Evolutionary conservation across 2,888 invertebrate species (phyloP).

Genomic region (Lottia scabra): DNA sequence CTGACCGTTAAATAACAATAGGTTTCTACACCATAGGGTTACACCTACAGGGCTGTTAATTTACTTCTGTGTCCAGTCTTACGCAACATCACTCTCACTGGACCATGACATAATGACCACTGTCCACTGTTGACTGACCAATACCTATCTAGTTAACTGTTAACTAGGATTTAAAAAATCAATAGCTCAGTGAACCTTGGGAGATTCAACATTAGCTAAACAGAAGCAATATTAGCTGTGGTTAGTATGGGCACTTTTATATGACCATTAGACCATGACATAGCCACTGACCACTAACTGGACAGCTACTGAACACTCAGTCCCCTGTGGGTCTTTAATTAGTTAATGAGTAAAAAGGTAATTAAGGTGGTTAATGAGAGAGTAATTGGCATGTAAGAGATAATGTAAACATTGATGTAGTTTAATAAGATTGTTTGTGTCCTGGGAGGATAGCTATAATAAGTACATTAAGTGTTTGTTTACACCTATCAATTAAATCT

Average conservation of each 20-base stretch:
- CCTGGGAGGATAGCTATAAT: too few relatives aligned
- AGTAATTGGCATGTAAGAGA: constrained; percentile 1
- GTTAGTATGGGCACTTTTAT: neutral
- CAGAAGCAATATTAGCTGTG: too few relatives aligned
- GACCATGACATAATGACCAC: neutral
- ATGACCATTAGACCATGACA: neutral
- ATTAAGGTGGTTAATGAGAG: neutral
- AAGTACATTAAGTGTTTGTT: too few relatives aligned
- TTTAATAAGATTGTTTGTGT: neutral
- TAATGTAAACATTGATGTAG: neutral
- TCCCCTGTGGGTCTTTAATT: constrained; percentile 2
- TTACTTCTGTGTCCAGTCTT: neutral
- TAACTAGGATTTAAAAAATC: too few relatives aligned
- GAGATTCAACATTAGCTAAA: too few relatives aligned
- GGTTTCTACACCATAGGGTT: neutral
- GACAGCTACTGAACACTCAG: neutral
- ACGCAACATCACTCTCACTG: neutral
- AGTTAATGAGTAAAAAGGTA: neutral
- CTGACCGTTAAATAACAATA: neutral
- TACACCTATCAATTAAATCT: too few relatives aligned
- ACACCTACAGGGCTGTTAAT: constrained; percentile 3
- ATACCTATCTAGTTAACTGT: too few relatives aligned
- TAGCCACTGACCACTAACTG: too few relatives aligned
- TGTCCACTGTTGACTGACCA: too few relatives aligned
- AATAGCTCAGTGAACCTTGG: too few relatives aligned